Conservation (phyloP, 2,888 invertebrate species). For the Patella pellucida region DNA sequence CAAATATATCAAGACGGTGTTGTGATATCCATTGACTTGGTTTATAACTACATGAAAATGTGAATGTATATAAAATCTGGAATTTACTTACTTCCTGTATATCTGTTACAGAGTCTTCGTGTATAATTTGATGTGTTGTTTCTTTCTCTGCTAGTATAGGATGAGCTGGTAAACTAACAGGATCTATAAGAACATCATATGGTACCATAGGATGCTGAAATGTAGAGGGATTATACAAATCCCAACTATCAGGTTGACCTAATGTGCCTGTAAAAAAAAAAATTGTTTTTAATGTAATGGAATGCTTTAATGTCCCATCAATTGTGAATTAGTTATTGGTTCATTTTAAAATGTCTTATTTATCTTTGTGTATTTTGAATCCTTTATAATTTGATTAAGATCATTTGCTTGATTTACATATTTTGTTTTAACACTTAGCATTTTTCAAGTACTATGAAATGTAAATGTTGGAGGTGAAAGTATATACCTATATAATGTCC, state of each 20-base stretch:
- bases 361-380: not conserved
- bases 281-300: too few species aligned
- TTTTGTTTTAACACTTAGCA: too few species aligned
- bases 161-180: constrained; percentile 67
- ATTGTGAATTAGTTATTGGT: too few species aligned
- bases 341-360: too few species aligned
- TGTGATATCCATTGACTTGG: not conserved
- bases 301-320: too few species aligned
- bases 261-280: constrained; percentile 63
- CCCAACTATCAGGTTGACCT: constrained; percentile 70
- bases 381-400: not conserved
- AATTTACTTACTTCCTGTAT: constrained; percentile 24
- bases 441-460: not conserved
- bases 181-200: constrained; percentile 71
- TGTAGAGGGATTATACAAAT: constrained; percentile 66
- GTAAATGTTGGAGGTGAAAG: not conserved
- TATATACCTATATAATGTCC: constrained; percentile 69
- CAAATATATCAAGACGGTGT: too few species aligned
- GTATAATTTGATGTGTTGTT: constrained; percentile 55
- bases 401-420: not conserved
- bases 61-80: not conserved
- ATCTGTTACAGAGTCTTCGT: constrained; percentile 44
- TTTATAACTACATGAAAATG: not conserved
- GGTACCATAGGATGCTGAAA: constrained; percentile 71
- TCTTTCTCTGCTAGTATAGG: constrained; percentile 59